These are phyloP conservation scores for Drosophila longiperda DNA, from an alignment of 2,888 invertebrate genomes.

Conservation along the genomic window DNA sequence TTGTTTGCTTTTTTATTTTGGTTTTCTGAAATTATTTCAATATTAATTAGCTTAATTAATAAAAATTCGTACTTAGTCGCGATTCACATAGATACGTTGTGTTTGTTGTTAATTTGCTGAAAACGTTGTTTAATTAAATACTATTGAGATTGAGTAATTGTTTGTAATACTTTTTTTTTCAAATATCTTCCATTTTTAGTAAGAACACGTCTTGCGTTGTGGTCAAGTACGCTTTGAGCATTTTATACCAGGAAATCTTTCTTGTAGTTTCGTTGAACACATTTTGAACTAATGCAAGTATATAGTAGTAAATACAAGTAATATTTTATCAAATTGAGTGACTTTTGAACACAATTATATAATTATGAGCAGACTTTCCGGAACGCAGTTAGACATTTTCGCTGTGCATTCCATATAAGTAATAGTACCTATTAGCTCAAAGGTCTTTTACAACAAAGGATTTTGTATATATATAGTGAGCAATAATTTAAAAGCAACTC, in stretches of 20 bases:
- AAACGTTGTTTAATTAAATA: slow-evolving; percentile 61
- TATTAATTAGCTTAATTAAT: slow-evolving; percentile 76
- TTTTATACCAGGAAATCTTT: slow-evolving; percentile 38
- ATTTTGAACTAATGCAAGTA: slow-evolving; percentile 38
- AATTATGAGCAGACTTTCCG: slow-evolving; percentile 26
- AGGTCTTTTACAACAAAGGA: slow-evolving; percentile 23
- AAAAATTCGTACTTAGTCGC: slow-evolving; percentile 79
- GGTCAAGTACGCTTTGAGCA: slow-evolving; percentile 50
- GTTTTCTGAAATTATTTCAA: slow-evolving; percentile 61
- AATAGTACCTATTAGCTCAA: slow-evolving; percentile 18
- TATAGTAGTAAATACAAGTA: slow-evolving; percentile 3
- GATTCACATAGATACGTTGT: slow-evolving; percentile 61
- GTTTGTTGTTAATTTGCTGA: slow-evolving; percentile 59
- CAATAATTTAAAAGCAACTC: slow-evolving; percentile 8
- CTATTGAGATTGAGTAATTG: slow-evolving; percentile 63
- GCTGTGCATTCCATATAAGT: slow-evolving; percentile 15
- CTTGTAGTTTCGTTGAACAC: slow-evolving; percentile 47
- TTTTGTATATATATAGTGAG: background rate
- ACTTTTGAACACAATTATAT: slow-evolving; percentile 43
- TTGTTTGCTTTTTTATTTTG: slow-evolving; percentile 32
- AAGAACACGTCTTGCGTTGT: slow-evolving; percentile 42
- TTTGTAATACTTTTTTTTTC: slow-evolving; percentile 45
- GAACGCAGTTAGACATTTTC: slow-evolving; percentile 25
- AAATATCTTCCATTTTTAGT: slow-evolving; percentile 15
- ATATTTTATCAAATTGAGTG: slow-evolving; percentile 40